Percentiles rank a stretch among this genome's conserved stretches.
phyloP scores from a whole-genome alignment of 2,113 vertebrate genomes.

The Halichoerus grypus region DNA sequence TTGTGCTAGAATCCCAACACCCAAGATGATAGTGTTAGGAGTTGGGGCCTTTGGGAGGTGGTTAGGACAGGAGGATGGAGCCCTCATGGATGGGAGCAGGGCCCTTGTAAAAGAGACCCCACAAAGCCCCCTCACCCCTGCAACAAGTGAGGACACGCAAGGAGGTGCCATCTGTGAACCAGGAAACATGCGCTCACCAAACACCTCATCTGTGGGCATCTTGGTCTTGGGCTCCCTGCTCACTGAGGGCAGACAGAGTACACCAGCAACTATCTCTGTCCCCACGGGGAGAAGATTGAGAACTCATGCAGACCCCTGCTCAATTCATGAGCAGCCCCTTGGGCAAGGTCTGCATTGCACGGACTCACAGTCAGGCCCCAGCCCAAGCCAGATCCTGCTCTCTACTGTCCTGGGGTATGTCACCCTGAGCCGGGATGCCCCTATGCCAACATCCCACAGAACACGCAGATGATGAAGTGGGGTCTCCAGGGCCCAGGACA shows the following conservation, averaged over 20 bases:
- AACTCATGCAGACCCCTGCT: neutral
- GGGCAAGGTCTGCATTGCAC: neutral
- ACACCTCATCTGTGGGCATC: neutral
- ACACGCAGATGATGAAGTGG: neutral
- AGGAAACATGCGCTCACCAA: neutral
- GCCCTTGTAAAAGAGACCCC: neutral
- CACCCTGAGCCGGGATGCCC: neutral
- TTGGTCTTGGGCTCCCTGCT: neutral
- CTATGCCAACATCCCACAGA: neutral
- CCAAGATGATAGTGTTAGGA: neutral
- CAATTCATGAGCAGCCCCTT: neutral
- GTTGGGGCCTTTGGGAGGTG: neutral
- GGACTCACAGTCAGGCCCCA: neutral
- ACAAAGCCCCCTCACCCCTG: neutral
- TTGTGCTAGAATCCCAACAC: neutral
- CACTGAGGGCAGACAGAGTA: neutral
- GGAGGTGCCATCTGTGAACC: neutral
- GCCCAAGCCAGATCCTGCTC: neutral
- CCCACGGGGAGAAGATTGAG: neutral
- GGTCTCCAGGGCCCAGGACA: neutral
- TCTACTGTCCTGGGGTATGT: neutral
- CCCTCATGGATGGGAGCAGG: neutral
- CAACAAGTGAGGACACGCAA: neutral
- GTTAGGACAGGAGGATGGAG: neutral
- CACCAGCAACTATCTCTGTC: neutral